Conservation (phyloP, 2,888 invertebrate species). For the Coecobrya sp. region DNA sequence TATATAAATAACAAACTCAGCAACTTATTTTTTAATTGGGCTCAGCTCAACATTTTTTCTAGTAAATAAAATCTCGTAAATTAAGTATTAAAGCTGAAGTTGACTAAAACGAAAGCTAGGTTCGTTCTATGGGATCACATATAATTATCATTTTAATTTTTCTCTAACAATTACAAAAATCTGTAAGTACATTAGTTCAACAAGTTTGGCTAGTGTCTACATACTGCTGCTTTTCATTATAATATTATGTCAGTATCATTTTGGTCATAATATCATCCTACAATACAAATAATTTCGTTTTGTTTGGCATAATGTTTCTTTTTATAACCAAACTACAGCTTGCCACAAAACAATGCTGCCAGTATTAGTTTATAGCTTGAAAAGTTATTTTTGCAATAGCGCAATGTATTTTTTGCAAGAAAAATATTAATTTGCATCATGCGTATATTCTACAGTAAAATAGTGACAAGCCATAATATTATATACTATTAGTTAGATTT, state of each 20-base stretch:
- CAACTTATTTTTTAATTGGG: too few relatives aligned
- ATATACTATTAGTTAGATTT: too few relatives aligned
- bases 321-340: background rate
- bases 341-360: background rate
- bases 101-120: constrained; percentile 43
- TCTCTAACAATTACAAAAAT: background rate
- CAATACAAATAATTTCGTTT: constrained; percentile 49
- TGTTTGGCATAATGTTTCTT: constrained; percentile 20
- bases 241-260: background rate
- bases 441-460: background rate
- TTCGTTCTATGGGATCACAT: constrained; percentile 45
- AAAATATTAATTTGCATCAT: background rate
- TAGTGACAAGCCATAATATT: background rate
- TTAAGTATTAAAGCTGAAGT: background rate
- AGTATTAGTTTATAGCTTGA: too few relatives aligned
- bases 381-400: too few relatives aligned
- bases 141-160: background rate
- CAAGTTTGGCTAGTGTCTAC: constrained; percentile 13
- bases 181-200: background rate
- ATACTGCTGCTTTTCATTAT: background rate
- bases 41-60: background rate
- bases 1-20: constrained; percentile 8
- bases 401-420: background rate
- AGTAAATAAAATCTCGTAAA: background rate
- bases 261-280: background rate